A percentile compares a stretch with the other conserved stretches of the same genome.
Evolutionary conservation across 2,113 vertebrate species (phyloP).

Genomic region (Xenopus borealis): DNA sequence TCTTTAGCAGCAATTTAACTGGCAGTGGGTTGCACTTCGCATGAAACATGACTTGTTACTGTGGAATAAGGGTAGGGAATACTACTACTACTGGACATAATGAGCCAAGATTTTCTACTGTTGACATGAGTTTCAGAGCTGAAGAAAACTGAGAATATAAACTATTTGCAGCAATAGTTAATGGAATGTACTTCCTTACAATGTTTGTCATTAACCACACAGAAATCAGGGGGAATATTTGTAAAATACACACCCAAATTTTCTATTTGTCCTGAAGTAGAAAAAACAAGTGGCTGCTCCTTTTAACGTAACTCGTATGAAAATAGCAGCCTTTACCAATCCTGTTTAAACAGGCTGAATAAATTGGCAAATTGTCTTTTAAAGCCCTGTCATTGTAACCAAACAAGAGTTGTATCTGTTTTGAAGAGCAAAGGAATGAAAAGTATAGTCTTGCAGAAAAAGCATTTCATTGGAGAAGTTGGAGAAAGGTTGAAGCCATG

Average conservation of each 20-base stretch:
- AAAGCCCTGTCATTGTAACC: slow-evolving; percentile 12
- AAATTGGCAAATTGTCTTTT: slow-evolving; percentile 3
- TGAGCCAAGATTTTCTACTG: no score
- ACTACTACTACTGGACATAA: no score
- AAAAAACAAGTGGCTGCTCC: slow-evolving; percentile 9
- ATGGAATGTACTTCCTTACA: not conserved
- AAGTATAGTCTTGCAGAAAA: slow-evolving; percentile 4
- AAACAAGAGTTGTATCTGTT: not conserved
- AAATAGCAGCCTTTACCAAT: slow-evolving; percentile 27
- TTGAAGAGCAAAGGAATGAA: slow-evolving; percentile 4
- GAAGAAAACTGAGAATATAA: not conserved
- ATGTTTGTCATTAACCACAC: not conserved
- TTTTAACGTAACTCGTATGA: slow-evolving; percentile 15
- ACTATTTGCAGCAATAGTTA: not conserved
- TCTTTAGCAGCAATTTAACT: no score
- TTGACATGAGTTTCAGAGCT: no score
- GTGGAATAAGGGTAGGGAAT: no score
- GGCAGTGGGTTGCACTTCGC: no score
- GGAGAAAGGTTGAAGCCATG: no score
- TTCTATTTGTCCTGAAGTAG: not conserved
- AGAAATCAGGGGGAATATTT: not conserved
- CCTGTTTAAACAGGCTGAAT: slow-evolving; percentile 33
- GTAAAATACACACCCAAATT: not conserved
- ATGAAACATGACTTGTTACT: no score
- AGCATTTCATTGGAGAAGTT: not conserved